phyloP scores from a whole-genome alignment of 2,888 invertebrate genomes.

The Diaprepes abbreviatus region DNA sequence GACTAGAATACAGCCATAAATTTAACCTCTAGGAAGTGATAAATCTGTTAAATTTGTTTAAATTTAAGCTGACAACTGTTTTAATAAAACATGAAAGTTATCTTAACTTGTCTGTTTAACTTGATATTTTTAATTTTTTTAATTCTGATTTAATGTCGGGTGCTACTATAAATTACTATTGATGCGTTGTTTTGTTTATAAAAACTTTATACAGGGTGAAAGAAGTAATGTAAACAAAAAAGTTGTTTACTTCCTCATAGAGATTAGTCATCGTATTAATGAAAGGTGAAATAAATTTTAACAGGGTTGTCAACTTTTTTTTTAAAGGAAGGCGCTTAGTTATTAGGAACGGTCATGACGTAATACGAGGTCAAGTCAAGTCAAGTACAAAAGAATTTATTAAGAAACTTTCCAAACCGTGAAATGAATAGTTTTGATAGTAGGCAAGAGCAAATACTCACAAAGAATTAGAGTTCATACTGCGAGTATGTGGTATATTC shows the following conservation, averaged over 20 bases:
- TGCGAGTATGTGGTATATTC: too few relatives aligned
- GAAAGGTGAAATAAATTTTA: too few relatives aligned
- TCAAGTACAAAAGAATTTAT: too few relatives aligned
- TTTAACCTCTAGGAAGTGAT: conserved; percentile 12
- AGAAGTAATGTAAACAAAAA: neutral
- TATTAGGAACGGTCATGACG: too few relatives aligned
- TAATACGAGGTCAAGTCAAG: too few relatives aligned
- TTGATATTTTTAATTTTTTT: conserved; percentile 22
- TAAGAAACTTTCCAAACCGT: too few relatives aligned
- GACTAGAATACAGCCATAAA: neutral
- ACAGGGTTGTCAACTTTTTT: too few relatives aligned
- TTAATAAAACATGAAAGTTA: conserved; percentile 35
- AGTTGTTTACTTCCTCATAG: neutral
- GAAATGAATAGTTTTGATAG: too few relatives aligned
- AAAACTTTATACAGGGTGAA: conserved; percentile 3
- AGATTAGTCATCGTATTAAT: neutral
- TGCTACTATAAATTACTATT: conserved; percentile 24
- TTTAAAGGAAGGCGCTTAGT: too few relatives aligned
- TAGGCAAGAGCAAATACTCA: too few relatives aligned
- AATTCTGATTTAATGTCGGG: conserved; percentile 26
- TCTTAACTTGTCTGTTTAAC: conserved; percentile 29
- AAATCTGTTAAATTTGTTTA: conserved; percentile 26
- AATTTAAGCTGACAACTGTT: conserved; percentile 29
- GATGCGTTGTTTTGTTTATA: conserved; percentile 1
- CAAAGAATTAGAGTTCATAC: too few relatives aligned